Evolutionary conservation across 2,888 invertebrate genomes (phyloP), one percentile per base, ranked within the genome.

Genomic region (Drepanosiphum platanoidis): DNA sequence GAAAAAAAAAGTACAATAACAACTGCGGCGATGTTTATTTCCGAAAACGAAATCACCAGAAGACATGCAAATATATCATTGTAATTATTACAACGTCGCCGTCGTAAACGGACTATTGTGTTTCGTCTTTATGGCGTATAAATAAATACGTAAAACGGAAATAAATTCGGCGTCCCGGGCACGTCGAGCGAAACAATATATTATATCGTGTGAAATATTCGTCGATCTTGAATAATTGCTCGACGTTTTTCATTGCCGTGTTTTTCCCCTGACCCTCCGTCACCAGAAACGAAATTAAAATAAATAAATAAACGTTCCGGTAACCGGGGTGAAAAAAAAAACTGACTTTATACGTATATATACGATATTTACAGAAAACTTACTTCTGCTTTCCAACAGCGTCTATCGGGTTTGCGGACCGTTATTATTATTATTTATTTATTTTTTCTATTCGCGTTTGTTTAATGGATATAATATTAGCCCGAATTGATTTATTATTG

Each of bases 401-500:
- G 4, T 27, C 18, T 36, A 13, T 30, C 58, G 27, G n/a, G n/a
- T 30, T 18, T 5, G 18, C 4, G 61, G 34, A 3, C 36, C 18
- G 9, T 80, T 68, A 52, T 68, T 80, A n/a, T n/a, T n/a, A n/a
- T n/a, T 80, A 75, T 61, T 61, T 52, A 78, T 77, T 52, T 22
- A 34, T n/a, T 64, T 36, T 15, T 52, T n/a, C 42, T 72, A 22
- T 72, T 61, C 30, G 39, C 27, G 81, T 61, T 36, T 3, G 58
- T 72, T 61, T 61, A 82, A 72, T 30, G 61, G 36, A 61, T 58
- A 71, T 68, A n/a, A n/a, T n/a, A 61, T 74, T 64, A 32, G 15
- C 27, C 32, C 64, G 15, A 74, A 83, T 74, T 74, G 46, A 83
- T 83, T 74, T 74, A 83, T 74, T 74, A 83, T 83, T 32, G 27